Conservation (phyloP, 1,140 invertebrate species). For the Bombus soroeensis region DNA sequence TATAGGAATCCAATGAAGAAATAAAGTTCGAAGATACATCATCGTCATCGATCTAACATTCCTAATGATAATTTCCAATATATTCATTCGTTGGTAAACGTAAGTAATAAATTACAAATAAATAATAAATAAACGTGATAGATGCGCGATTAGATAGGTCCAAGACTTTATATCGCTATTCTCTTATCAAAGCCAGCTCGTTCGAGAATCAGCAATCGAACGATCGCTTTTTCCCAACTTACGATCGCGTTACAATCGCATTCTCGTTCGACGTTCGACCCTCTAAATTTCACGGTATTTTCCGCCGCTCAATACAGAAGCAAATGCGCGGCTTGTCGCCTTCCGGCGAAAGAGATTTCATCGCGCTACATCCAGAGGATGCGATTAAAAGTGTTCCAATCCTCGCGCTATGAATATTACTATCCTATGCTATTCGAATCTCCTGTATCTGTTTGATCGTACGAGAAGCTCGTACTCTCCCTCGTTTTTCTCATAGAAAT, state of each 20-base stretch:
- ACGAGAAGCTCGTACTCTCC: too few species aligned
- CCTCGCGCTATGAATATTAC: too few species aligned
- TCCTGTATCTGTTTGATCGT: neutral
- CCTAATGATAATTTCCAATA: too few species aligned
- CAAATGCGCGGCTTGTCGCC: neutral
- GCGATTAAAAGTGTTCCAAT: neutral
- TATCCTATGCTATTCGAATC: neutral
- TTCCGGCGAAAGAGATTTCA: neutral
- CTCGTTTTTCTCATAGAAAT: too few species aligned
- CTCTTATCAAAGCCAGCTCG: neutral
- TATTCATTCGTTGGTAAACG: neutral
- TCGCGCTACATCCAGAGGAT: neutral
- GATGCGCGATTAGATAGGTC: neutral
- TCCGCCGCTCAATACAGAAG: neutral
- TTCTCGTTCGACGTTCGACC: neutral
- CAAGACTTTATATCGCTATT: neutral
- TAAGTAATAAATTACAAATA: too few species aligned
- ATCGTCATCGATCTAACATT: neutral
- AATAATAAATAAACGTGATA: too few species aligned
- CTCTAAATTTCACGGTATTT: neutral
- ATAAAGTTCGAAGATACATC: neutral
- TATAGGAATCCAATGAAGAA: too few species aligned
- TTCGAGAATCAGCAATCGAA: neutral
- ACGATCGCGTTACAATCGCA: slow-evolving; percentile 13
- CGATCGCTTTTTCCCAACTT: neutral